These are phyloP conservation scores for Ruditapes philippinarum DNA, from an alignment of 1,140 invertebrate genomes.

Conservation along the genomic window DNA sequence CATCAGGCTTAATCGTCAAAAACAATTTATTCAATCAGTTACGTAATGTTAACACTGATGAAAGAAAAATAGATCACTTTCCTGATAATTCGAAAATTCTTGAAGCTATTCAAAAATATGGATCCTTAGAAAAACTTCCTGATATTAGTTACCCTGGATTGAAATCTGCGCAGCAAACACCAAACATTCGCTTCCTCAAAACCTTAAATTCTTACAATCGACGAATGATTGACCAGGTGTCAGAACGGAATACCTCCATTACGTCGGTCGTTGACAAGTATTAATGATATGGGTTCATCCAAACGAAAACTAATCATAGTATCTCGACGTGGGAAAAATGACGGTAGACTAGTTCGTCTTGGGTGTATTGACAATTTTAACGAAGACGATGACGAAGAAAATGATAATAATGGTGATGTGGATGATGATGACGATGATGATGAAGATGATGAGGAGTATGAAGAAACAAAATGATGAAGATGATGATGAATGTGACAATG, in stretches of 20 bases:
- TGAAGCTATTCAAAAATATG: slow-evolving; percentile 59
- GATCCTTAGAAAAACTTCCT: slow-evolving; percentile 59
- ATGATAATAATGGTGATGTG: slow-evolving; percentile 7
- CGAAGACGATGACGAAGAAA: background rate
- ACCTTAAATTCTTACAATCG: slow-evolving; percentile 30
- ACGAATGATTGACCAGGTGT: background rate
- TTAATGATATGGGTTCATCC: slow-evolving; percentile 29
- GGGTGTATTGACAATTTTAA: slow-evolving; percentile 42
- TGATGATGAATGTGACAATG: slow-evolving; percentile 47
- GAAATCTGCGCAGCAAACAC: slow-evolving; percentile 16
- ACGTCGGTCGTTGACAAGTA: slow-evolving; percentile 18
- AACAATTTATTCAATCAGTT: slow-evolving; percentile 58
- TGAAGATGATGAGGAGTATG: slow-evolving; percentile 8
- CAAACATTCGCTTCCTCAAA: slow-evolving; percentile 41
- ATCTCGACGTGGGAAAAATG: slow-evolving; percentile 7
- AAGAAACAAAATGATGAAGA: too few species aligned
- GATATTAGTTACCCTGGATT: slow-evolving; percentile 39
- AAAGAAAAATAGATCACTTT: background rate
- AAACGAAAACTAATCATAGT: slow-evolving; percentile 59
- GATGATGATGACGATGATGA: slow-evolving; percentile 45
- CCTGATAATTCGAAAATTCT: slow-evolving; percentile 47
- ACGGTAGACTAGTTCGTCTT: slow-evolving; percentile 8
- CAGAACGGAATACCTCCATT: slow-evolving; percentile 15
- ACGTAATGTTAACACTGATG: slow-evolving; percentile 15
- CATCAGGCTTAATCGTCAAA: slow-evolving; percentile 53